Evolutionary conservation across 2,797 vertebrate genomes (phyloP).

Genomic region (Anomalospiza imberbis): DNA sequence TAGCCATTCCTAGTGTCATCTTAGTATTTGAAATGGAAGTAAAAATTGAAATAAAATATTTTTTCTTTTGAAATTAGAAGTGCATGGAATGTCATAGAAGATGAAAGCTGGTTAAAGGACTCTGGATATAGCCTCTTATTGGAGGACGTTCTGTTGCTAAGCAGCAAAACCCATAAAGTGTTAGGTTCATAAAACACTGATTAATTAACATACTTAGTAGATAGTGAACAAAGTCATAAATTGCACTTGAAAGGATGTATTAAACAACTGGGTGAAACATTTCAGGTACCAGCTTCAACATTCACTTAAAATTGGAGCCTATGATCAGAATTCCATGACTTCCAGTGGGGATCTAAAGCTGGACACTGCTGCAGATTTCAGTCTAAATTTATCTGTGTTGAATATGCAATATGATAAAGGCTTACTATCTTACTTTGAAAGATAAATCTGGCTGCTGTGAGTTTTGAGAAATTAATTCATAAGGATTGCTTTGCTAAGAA

Average conservation of each 20-base stretch:
- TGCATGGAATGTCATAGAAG: background rate
- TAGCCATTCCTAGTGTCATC: background rate
- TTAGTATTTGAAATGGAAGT: background rate
- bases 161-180: background rate
- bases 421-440: background rate
- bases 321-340: background rate
- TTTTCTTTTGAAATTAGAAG: background rate
- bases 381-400: background rate
- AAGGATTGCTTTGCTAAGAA: background rate
- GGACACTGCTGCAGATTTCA: background rate
- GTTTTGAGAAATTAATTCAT: background rate
- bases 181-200: conserved; percentile 8
- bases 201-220: conserved; percentile 42
- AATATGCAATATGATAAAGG: background rate
- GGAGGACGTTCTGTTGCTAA: conserved; percentile 19
- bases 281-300: background rate
- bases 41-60: background rate
- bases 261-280: background rate
- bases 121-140: background rate
- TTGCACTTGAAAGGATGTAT: background rate
- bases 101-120: background rate
- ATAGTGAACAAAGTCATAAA: background rate
- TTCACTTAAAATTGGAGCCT: background rate
- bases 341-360: background rate
- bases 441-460: background rate